A percentile compares a stretch with the other conserved stretches of the same genome.
Conservation (phyloP, 2,888 invertebrate genomes). For the Drosophila fulvimacula region DNA sequence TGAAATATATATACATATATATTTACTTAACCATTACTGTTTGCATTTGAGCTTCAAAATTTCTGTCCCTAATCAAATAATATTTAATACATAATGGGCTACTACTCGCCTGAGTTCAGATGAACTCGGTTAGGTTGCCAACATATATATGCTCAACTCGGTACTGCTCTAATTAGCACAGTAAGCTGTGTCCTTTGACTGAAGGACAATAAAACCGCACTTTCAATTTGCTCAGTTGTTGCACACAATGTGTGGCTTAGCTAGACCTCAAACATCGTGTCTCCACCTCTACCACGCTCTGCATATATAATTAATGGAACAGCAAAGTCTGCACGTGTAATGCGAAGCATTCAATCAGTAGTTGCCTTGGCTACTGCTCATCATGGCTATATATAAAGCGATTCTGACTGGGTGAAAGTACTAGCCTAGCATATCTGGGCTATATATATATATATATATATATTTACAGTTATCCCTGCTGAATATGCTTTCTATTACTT, state of each 20-base stretch:
- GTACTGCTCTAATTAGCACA: conserved; percentile 1
- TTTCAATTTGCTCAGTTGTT: conserved; percentile 6
- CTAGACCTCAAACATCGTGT: not conserved
- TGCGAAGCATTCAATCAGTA: not conserved
- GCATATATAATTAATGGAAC: conserved; percentile 5
- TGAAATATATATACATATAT: too few species aligned
- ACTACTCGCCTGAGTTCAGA: too few species aligned
- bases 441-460: not conserved
- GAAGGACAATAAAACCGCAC: conserved; percentile 2
- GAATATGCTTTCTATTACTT: not conserved
- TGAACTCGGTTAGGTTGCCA: not conserved
- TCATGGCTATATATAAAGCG: too few species aligned
- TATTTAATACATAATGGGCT: too few species aligned
- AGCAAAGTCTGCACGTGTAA: not conserved
- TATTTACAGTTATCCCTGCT: not conserved
- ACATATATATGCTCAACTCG: not conserved
- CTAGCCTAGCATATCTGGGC: too few species aligned
- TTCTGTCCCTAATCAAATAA: too few species aligned
- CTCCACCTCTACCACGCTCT: not conserved
- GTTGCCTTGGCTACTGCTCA: conserved; percentile 4
- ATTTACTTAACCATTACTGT: too few species aligned
- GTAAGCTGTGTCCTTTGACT: not conserved
- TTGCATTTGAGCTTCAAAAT: too few species aligned
- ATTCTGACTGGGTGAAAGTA: not conserved
- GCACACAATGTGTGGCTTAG: not conserved